phyloP scores from a whole-genome alignment of 37 sponge, comb jelly and placozoan species.

The Eunapius fragilis region DNA sequence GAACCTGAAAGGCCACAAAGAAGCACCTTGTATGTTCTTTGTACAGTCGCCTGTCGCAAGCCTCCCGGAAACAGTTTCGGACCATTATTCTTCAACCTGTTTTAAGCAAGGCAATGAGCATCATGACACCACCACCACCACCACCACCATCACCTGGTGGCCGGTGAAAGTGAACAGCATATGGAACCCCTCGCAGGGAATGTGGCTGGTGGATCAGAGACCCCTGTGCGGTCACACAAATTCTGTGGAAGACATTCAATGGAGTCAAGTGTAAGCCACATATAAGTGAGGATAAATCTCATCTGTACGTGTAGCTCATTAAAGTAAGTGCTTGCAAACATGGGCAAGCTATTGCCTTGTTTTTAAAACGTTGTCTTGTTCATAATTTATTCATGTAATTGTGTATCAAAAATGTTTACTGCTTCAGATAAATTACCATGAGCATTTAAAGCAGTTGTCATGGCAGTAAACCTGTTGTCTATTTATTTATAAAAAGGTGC shows the following conservation, averaged over 20 bases:
- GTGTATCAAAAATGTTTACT: too few relatives aligned
- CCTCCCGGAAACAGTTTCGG: slow-evolving; percentile 62
- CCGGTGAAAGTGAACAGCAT: slow-evolving; percentile 91
- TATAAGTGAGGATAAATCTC: too few relatives aligned
- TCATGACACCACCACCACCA: slow-evolving; percentile 95
- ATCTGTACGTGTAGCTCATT: too few relatives aligned
- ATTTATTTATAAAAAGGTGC: too few relatives aligned
- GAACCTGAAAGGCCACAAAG: slow-evolving; percentile 36
- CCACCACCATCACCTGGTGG: slow-evolving; percentile 73
- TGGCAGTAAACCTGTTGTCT: too few relatives aligned
- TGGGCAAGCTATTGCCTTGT: too few relatives aligned
- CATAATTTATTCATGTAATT: too few relatives aligned
- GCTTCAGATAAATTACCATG: too few relatives aligned
- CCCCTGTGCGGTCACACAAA: slow-evolving; percentile 80
- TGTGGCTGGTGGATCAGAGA: slow-evolving; percentile 87
- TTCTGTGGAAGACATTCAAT: slow-evolving; percentile 97
- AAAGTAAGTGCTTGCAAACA: too few relatives aligned
- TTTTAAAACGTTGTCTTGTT: too few relatives aligned
- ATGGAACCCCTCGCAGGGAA: slow-evolving; percentile 78
- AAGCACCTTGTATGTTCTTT: too few relatives aligned
- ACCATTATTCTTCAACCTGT: background rate
- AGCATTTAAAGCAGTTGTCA: too few relatives aligned
- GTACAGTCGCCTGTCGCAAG: slow-evolving; percentile 71
- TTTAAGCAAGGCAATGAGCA: slow-evolving; percentile 76
- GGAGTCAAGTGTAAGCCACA: slow-evolving; percentile 89